phyloP scores from a whole-genome alignment of 1,140 invertebrate species.

The Pseudomyrmex flavicornis region DNA sequence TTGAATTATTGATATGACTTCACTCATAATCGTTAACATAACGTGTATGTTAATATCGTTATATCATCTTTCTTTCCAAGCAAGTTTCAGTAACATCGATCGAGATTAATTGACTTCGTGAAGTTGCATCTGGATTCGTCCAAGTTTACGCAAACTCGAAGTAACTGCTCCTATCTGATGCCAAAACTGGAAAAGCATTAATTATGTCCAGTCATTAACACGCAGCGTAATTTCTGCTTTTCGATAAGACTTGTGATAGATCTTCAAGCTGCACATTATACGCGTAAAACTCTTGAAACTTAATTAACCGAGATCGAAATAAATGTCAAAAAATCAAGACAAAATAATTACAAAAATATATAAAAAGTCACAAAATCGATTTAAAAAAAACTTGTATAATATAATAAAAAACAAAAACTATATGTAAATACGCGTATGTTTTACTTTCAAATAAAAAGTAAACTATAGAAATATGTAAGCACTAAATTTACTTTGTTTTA shows the following conservation, averaged over 20 bases:
- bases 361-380: background rate
- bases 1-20: background rate
- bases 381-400: background rate
- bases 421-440: too few species aligned
- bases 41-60: constrained; percentile 3
- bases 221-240: constrained; percentile 11
- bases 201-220: constrained; percentile 53
- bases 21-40: background rate
- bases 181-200: constrained; percentile 38
- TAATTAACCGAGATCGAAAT: constrained; percentile 19
- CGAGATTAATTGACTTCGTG: constrained; percentile 35
- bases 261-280: background rate
- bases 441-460: too few species aligned
- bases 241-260: constrained; percentile 14
- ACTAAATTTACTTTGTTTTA: background rate
- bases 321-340: background rate
- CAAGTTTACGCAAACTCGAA: constrained; percentile 13
- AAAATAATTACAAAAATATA: background rate
- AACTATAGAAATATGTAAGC: too few species aligned
- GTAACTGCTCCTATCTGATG: constrained; percentile 36
- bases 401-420: too few species aligned
- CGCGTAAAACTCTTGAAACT: constrained; percentile 9
- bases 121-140: constrained; percentile 4
- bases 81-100: constrained; percentile 20
- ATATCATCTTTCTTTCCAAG: background rate